These are phyloP conservation scores for Nemurella pictetii DNA, from an alignment of 2,888 invertebrate genomes.

Conservation along the genomic window DNA sequence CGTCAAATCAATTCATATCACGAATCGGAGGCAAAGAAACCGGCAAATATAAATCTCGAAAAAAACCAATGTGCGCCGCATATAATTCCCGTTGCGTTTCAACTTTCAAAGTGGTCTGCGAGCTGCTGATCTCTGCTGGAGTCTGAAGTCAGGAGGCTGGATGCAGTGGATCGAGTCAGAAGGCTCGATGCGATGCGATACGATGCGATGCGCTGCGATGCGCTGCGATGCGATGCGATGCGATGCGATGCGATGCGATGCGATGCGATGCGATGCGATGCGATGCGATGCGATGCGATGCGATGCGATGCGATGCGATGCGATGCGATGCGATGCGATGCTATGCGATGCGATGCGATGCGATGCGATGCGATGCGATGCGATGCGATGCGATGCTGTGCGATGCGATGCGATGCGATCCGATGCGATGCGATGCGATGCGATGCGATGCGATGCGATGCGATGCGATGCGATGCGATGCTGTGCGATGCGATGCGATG, in stretches of 20 bases:
- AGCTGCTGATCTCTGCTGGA: not conserved
- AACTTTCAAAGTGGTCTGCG: too few species aligned
- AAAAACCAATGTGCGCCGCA: not conserved
- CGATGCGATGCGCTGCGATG: not conserved
- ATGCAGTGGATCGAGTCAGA: not conserved
- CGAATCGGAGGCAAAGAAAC: not conserved
- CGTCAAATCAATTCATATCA: constrained; percentile 28
- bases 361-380: not conserved
- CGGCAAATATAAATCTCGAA: not conserved
- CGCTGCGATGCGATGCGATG: not conserved
- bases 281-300: not conserved
- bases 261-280: not conserved
- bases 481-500: not conserved
- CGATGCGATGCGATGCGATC: not conserved
- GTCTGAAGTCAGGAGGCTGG: not conserved
- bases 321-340: not conserved
- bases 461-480: not conserved
- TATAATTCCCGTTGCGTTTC: not conserved
- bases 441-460: not conserved
- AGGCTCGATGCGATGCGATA: not conserved
- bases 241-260: not conserved
- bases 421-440: not conserved
- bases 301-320: not conserved
- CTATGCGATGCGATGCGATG: not conserved
- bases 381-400: not conserved